Conservation (phyloP, 2,888 invertebrate species). For the Salpingus planirostris region DNA sequence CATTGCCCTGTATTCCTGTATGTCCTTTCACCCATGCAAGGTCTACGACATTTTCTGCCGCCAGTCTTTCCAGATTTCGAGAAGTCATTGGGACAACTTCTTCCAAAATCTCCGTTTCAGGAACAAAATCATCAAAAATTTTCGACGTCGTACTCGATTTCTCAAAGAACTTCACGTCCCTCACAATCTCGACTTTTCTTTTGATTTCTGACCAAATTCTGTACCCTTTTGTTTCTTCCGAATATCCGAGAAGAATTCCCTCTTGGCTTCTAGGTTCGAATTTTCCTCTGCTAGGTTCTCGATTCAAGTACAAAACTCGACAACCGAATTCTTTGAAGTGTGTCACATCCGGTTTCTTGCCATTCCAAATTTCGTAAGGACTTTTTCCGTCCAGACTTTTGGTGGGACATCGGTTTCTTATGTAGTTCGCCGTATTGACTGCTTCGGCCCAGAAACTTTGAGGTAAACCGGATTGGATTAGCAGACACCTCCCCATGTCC, state of each 20-base stretch:
- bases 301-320: conserved; percentile 15
- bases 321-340: conserved; percentile 24
- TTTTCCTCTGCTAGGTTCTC: conserved; percentile 17
- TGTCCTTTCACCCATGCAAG: no score
- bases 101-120: background rate
- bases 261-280: conserved; percentile 19
- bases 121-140: no score
- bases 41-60: conserved; percentile 5
- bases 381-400: conserved; percentile 17
- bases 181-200: conserved; percentile 12
- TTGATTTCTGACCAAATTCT: conserved; percentile 17
- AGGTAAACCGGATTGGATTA: conserved; percentile 22
- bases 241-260: conserved; percentile 23
- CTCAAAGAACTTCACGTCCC: conserved; percentile 18
- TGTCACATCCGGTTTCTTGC: conserved; percentile 18
- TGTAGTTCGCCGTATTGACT: conserved; percentile 25
- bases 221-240: conserved; percentile 20
- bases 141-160: background rate
- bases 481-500: conserved; percentile 17
- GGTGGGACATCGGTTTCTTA: conserved; percentile 28
- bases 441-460: conserved; percentile 31
- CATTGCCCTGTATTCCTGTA: no score
- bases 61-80: background rate
- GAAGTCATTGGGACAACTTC: background rate
- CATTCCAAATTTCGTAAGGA: conserved; percentile 22